Percentiles rank a stretch among this genome's conserved stretches.
Conservation (phyloP, 2,113 vertebrate genomes). For the Neomonachus schauinslandi region DNA sequence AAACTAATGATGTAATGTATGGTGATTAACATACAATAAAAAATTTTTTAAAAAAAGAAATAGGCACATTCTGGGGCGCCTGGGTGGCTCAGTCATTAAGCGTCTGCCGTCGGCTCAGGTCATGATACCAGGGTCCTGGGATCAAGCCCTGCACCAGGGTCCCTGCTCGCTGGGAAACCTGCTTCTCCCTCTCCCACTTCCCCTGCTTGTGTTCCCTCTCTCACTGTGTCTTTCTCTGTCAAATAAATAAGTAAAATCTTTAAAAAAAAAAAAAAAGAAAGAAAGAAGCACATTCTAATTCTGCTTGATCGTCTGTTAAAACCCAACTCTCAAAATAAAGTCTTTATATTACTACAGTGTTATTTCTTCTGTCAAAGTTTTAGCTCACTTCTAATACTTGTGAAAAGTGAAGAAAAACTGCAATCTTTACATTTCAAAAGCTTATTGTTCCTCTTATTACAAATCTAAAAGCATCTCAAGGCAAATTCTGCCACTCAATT, state of each 20-base stretch:
- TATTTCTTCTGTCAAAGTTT: neutral
- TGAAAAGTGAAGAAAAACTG: constrained; percentile 9
- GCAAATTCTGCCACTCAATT: constrained; percentile 10
- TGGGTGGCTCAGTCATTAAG: too few species aligned
- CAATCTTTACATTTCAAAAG: constrained; percentile 1
- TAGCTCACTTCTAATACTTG: neutral
- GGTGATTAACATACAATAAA: too few species aligned
- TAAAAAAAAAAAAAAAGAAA: too few species aligned
- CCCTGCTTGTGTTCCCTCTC: too few species aligned
- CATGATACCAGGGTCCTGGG: too few species aligned
- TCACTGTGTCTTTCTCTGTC: too few species aligned
- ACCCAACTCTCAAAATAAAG: constrained; percentile 43
- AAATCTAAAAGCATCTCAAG: constrained; percentile 36
- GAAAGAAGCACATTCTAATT: constrained; percentile 4
- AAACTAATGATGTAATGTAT: too few species aligned
- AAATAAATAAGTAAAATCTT: too few species aligned
- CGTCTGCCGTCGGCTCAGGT: too few species aligned
- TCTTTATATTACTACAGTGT: neutral
- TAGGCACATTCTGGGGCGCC: neutral
- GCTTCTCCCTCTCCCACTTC: too few species aligned
- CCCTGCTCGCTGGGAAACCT: too few species aligned
- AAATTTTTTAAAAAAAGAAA: neutral
- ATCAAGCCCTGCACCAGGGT: too few species aligned
- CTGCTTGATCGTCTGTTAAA: neutral
- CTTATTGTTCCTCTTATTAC: neutral